Base-by-base conservation (phyloP, 2,888 invertebrate genomes). In the Drosophila gaucha region DNA sequence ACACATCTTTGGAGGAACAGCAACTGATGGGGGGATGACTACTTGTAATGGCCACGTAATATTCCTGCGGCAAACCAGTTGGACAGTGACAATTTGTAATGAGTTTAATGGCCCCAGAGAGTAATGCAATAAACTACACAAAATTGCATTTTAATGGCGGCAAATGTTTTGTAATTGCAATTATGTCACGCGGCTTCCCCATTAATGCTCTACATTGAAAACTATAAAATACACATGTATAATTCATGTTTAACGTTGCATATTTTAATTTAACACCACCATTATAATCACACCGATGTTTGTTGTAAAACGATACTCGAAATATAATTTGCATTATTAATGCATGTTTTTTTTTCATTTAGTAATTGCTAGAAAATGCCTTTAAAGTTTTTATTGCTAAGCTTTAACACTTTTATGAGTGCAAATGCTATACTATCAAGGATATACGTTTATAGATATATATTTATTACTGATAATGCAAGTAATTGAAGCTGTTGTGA, bases 101-200 rank as follows among this genome's bases (percentile, higher is more conserved):
- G 83, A 71, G 71, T 71, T 76, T 71, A 85, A 80, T 74, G 72
- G 60, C 72, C 72, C 58, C 57, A 54, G 47, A 50, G 69, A 67
- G 58, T 67, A 64, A 67, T 60, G 64, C 74, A 75, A 79, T 65
- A 76, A 80, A 84, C 55, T 52, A 59, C 49, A 74, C 63, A 47
- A 77, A 80, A 80, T 86, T 74, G 31, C 74, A 63, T 74, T 85
- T 77, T 77, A 80, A 77, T 74, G 86, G 77, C 55, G 72, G 72
- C 86, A 86, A 80, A 86, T 79, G 65, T 77, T 67, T 76, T 76
- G 71, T 80, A 85, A 80, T 80, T 85, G 76, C 83, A 79, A 76
- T 79, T 76, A 82, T 76, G 79, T 75, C 76, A 71, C 54, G 20
- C 36, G 43, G 54, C 43, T 47, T 16, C 38, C 16, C 41, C 14